These are phyloP conservation scores for Ips typographus DNA, from an alignment of 1,140 invertebrate genomes.

Conservation along the genomic window DNA sequence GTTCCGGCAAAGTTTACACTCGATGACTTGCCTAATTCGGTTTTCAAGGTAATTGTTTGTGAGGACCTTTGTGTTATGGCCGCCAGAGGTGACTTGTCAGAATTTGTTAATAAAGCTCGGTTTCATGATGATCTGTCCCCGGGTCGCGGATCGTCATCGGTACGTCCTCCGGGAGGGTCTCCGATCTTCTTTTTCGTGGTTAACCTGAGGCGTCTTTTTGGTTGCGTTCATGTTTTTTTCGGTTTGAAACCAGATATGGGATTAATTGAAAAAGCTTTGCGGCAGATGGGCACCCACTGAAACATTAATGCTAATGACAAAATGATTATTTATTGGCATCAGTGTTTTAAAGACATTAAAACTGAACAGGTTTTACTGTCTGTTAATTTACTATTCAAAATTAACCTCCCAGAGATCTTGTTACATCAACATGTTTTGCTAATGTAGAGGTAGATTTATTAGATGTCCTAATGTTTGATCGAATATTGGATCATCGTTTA, in stretches of 20 bases:
- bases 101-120: slow-evolving; percentile 24
- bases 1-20: slow-evolving; percentile 13
- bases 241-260: background rate
- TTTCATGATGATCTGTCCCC: slow-evolving; percentile 8
- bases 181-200: background rate
- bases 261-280: too few species aligned
- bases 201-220: background rate
- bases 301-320: too few species aligned
- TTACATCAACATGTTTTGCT: too few species aligned
- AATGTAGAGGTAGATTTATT: too few species aligned
- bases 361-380: too few species aligned
- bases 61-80: slow-evolving; percentile 18
- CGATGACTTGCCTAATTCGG: slow-evolving; percentile 17
- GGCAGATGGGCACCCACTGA: too few species aligned
- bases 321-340: too few species aligned
- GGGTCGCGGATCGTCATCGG: background rate
- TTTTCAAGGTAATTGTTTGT: slow-evolving; percentile 20
- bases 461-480: too few species aligned
- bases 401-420: too few species aligned
- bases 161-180: background rate
- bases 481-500: too few species aligned
- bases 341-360: too few species aligned
- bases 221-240: background rate
- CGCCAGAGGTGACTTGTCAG: slow-evolving; percentile 23
- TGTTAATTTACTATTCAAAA: too few species aligned